Conservation (phyloP, 2,888 invertebrate species). For the Leptopterna dolabrata region DNA sequence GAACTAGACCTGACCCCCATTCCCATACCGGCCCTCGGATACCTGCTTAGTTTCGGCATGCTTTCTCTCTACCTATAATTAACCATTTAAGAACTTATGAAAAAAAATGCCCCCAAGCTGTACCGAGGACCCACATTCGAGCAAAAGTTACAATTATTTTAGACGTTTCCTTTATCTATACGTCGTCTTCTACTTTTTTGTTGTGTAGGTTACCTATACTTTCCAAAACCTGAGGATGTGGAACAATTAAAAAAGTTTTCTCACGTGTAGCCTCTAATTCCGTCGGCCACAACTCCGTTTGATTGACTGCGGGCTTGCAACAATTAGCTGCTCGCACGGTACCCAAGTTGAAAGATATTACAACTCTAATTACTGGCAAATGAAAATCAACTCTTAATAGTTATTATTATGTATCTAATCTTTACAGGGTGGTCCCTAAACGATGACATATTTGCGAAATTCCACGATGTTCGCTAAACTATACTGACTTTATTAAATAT, state of each 20-base stretch:
- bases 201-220: neutral
- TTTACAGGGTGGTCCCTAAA: too few species aligned
- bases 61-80: slow-evolving; percentile 12
- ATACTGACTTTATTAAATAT: too few species aligned
- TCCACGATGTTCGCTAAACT: too few species aligned
- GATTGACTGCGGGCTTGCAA: neutral
- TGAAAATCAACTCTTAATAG: neutral
- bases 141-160: slow-evolving; percentile 29
- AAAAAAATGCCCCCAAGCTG: slow-evolving; percentile 3
- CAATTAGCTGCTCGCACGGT: neutral
- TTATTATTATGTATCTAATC: too few species aligned
- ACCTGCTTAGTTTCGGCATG: slow-evolving; percentile 12
- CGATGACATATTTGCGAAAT: too few species aligned
- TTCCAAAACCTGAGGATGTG: neutral
- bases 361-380: neutral
- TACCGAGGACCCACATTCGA: slow-evolving; percentile 9
- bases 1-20: neutral
- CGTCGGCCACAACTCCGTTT: neutral
- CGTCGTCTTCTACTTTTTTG: neutral
- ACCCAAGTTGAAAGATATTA: neutral
- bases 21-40: neutral
- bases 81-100: neutral
- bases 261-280: neutral
- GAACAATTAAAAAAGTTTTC: slow-evolving; percentile 40
- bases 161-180: slow-evolving; percentile 21